A percentile compares a stretch with the other conserved stretches of the same genome.
Conservation (phyloP, 2,888 invertebrate genomes). For the Tribolium freemani region DNA sequence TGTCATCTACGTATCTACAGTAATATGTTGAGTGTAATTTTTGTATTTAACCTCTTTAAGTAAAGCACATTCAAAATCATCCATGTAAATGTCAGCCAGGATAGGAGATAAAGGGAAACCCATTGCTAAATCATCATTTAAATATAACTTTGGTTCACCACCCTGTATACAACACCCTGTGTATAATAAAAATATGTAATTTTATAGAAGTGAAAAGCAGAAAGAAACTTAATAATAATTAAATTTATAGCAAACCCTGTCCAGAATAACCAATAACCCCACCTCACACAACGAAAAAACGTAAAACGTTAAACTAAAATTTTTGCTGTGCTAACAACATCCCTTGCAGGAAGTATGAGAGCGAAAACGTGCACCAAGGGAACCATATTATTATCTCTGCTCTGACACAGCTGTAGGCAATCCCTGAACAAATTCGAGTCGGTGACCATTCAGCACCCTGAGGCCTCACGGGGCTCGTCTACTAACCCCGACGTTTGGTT, state of each 20-base stretch:
- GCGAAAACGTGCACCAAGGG: conserved; percentile 50
- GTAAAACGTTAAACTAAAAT: not conserved
- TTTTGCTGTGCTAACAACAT: not conserved
- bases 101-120: no score
- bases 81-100: no score
- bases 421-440: conserved; percentile 57
- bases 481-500: conserved; percentile 66
- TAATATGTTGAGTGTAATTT: no score
- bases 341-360: not conserved
- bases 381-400: conserved; percentile 46
- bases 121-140: no score
- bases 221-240: no score
- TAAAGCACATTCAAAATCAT: no score
- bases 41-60: no score
- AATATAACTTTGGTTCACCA: no score
- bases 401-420: conserved; percentile 48
- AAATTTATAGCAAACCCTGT: not conserved
- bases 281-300: not conserved
- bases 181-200: no score
- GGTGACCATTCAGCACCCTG: conserved; percentile 65
- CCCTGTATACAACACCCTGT: no score
- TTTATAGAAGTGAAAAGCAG: no score
- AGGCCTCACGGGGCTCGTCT: conserved; percentile 63
- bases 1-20: no score
- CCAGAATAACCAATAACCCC: not conserved